phyloP scores from a whole-genome alignment of 2,888 invertebrate genomes.

The Ditula angustiorana region DNA sequence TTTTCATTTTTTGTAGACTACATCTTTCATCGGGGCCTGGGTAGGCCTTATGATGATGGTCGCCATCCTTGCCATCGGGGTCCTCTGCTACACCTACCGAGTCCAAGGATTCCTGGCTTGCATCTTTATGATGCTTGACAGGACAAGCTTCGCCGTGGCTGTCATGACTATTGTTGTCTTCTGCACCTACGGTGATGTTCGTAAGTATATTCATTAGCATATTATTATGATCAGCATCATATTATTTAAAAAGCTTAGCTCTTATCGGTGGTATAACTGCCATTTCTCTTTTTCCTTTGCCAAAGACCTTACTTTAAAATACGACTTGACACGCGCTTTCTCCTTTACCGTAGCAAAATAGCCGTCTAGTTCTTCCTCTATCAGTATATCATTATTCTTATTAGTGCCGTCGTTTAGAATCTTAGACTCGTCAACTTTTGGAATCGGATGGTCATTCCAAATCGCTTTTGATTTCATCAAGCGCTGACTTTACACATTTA shows the following conservation, averaged over 20 bases:
- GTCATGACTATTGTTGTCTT: not conserved
- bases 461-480: too few species aligned
- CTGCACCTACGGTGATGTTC: constrained; percentile 35
- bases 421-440: too few species aligned
- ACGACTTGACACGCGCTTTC: too few species aligned
- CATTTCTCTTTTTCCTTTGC: too few species aligned
- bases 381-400: too few species aligned
- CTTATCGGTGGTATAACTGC: not conserved
- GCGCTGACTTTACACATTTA: too few species aligned
- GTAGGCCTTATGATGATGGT: constrained; percentile 9
- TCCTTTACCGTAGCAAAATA: too few species aligned
- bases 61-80: not conserved
- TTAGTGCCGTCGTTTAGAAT: too few species aligned
- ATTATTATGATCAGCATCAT: not conserved
- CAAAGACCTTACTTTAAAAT: too few species aligned
- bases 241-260: not conserved
- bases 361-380: too few species aligned
- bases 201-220: constrained; percentile 13
- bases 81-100: constrained; percentile 6
- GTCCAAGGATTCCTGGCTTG: constrained; percentile 4
- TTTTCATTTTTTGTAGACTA: constrained; percentile 8
- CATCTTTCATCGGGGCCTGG: constrained; percentile 9
- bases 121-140: constrained; percentile 13
- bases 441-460: too few species aligned
- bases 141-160: constrained; percentile 6